phyloP scores from a whole-genome alignment of 2,888 invertebrate genomes.

The Ethmia dodecea region DNA sequence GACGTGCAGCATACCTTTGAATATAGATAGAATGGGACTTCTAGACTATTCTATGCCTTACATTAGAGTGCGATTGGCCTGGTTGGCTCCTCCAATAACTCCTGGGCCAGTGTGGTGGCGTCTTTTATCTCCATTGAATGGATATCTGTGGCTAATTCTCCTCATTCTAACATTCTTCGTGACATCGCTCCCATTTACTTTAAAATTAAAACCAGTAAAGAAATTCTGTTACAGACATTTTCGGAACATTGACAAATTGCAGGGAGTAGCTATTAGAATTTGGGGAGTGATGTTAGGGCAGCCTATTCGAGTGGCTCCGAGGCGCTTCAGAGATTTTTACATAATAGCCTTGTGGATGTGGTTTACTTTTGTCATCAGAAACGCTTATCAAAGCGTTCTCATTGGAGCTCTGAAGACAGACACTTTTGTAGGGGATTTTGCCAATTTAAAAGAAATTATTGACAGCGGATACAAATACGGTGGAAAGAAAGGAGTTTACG shows the following conservation, averaged over 20 bases:
- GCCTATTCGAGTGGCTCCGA: slow-evolving; percentile 42
- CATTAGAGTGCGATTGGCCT: slow-evolving; percentile 47
- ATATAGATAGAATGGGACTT: slow-evolving; percentile 39
- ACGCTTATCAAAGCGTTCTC: slow-evolving; percentile 55
- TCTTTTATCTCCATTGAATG: slow-evolving; percentile 47
- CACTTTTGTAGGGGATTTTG: slow-evolving; percentile 39
- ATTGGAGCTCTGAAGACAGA: slow-evolving; percentile 56
- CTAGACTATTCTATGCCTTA: slow-evolving; percentile 51
- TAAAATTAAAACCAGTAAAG: slow-evolving; percentile 35
- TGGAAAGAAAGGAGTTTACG: slow-evolving; percentile 43
- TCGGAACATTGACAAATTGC: slow-evolving; percentile 36
- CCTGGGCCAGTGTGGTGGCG: slow-evolving; percentile 48
- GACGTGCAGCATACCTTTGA: slow-evolving; percentile 47
- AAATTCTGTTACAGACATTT: slow-evolving; percentile 40
- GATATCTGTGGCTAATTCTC: slow-evolving; percentile 49
- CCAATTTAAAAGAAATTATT: slow-evolving; percentile 40
- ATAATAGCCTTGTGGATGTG: slow-evolving; percentile 52
- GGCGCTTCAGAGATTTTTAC: slow-evolving; percentile 54
- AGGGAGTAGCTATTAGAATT: slow-evolving; percentile 39
- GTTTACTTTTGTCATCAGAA: slow-evolving; percentile 57
- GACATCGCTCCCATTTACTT: slow-evolving; percentile 38
- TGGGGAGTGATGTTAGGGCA: slow-evolving; percentile 57
- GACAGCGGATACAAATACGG: slow-evolving; percentile 45
- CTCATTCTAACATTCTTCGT: slow-evolving; percentile 39
- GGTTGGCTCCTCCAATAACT: slow-evolving; percentile 49